Evolutionary conservation across 2,113 vertebrate genomes (phyloP).

Genomic region (Protomyctophum bolini): DNA sequence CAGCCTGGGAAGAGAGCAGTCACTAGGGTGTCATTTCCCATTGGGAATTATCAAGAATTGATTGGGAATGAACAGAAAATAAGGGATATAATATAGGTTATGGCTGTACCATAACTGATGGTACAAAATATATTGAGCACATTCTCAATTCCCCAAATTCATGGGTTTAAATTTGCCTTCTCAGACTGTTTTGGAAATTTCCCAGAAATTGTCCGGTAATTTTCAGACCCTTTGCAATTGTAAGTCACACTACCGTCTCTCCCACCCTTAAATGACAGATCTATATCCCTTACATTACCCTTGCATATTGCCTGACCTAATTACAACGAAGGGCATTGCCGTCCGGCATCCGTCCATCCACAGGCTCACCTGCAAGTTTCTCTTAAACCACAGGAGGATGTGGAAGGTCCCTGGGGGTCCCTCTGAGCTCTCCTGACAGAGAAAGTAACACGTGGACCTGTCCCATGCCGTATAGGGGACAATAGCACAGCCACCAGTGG

Average conservation of each 20-base stretch:
- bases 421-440: slow-evolving; percentile 21
- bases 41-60: no score
- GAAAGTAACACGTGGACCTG: slow-evolving; percentile 55
- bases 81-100: no score
- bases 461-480: slow-evolving; percentile 41
- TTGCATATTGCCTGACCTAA: slow-evolving; percentile 41
- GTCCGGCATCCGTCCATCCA: neutral
- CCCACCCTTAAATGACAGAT: slow-evolving; percentile 51
- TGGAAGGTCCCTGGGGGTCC: slow-evolving; percentile 18
- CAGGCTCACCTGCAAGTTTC: neutral
- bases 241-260: slow-evolving; percentile 15
- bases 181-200: no score
- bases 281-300: slow-evolving; percentile 10
- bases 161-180: no score
- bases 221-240: no score
- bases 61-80: no score
- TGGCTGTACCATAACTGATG: no score
- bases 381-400: slow-evolving; percentile 22
- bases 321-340: slow-evolving; percentile 37
- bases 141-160: no score
- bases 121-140: no score
- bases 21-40: neutral
- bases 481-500: slow-evolving; percentile 34
- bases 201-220: no score
- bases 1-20: slow-evolving; percentile 47